Evolutionary conservation across 2,113 vertebrate genomes (phyloP), one percentile per base, ranked within the genome.

Genomic region (Hirundichthys speculiger): DNA sequence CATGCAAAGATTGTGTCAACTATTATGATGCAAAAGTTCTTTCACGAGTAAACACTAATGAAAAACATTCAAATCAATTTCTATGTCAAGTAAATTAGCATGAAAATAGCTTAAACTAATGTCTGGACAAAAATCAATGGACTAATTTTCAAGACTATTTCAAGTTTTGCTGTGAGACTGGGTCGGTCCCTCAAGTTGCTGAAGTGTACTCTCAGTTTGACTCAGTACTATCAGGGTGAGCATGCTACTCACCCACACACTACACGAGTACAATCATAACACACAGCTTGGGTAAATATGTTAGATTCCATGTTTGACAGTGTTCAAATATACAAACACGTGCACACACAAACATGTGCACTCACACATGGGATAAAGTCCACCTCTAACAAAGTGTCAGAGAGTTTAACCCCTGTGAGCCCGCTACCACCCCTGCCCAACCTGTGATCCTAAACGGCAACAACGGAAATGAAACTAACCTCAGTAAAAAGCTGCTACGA

Each of bases 401-500:
- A 81, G 70, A 78, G 67, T 73, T 86, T 73, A 79, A 68, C 75
- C 64, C 77, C 58, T 45, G 59, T 75, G 53, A 77, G 54, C 80
- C 83, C 79, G 3, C 63, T 25, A 55, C 81, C 78, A 73, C 75
- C 85, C 81, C 56, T 46, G 38, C 86, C 77, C 54, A 1, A 64
- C 69, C 75, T 72, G 1, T 84, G 82, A 82, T 79, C 77, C 85
- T 87, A 53, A 74, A 84, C 64, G 81, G 78, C 85, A 88, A 90
- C 79, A 86, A 91, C 69, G 55, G 83, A 93, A 89, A 90, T 86
- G 86, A 80, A 90, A 93, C 93, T 93, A 88, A 93, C 93, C 93
- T 93, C 91, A 93, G 91, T 91, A 93, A 93, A 93, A 93, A 93
- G 93, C 90, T 92, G 93, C 92, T 93, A 94, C 90, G 92, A 87